phyloP scores from a whole-genome alignment of 2,113 vertebrate species.

The Marcusenius ussheri region DNA sequence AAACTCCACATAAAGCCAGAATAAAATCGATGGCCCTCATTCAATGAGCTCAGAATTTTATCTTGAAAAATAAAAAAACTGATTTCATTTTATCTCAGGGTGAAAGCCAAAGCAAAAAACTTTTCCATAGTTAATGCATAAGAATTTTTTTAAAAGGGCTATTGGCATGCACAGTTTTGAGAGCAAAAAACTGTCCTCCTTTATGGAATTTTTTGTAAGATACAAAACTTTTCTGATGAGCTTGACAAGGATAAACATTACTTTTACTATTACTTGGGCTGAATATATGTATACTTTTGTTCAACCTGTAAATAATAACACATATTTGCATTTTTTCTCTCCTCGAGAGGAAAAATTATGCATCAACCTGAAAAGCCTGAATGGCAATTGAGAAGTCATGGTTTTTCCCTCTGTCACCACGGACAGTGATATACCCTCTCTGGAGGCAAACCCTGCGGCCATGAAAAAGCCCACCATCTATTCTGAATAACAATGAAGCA shows the following conservation, averaged over 20 bases:
- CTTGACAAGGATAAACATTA: neutral
- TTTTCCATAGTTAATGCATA: neutral
- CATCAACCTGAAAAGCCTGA: neutral
- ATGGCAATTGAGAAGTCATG: neutral
- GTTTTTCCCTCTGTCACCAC: neutral
- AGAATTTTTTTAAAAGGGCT: neutral
- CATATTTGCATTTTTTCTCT: neutral
- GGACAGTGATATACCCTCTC: neutral
- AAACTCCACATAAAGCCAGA: neutral
- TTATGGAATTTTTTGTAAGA: neutral
- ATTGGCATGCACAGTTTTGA: neutral
- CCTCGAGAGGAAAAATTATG: neutral
- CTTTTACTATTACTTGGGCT: neutral
- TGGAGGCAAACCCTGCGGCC: neutral
- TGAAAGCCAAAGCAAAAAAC: neutral
- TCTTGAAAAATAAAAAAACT: neutral
- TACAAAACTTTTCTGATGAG: neutral
- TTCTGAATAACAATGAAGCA: neutral
- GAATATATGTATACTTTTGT: neutral
- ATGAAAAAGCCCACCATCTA: neutral
- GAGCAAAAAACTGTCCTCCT: neutral
- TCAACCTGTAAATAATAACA: neutral
- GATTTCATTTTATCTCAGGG: neutral
- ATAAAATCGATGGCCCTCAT: neutral
- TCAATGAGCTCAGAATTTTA: neutral